Conservation (phyloP, 2,113 vertebrate genomes). For the Prietella phreatophila region DNA sequence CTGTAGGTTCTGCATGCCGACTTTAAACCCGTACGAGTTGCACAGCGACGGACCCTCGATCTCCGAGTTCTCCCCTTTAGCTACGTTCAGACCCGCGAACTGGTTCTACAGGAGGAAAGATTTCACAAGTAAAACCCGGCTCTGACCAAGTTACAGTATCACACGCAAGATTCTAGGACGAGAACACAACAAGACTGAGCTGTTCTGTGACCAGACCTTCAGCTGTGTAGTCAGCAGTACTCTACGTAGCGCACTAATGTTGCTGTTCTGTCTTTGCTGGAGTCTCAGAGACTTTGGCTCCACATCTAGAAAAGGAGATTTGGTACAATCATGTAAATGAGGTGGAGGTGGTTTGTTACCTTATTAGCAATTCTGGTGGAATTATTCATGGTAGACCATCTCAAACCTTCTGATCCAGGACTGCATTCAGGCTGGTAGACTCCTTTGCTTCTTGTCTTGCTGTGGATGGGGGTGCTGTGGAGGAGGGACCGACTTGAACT, state of each 20-base stretch:
- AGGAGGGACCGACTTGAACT: conserved; percentile 66
- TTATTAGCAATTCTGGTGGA: not conserved
- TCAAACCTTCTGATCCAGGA: conserved; percentile 77
- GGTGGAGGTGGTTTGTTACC: not conserved
- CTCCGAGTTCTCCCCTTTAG: conserved; percentile 88
- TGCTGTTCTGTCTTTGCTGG: conserved; percentile 75
- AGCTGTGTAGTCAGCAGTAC: conserved; percentile 86
- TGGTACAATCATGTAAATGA: not conserved
- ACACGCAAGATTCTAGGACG: too few species aligned
- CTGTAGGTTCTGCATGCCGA: conserved; percentile 93
- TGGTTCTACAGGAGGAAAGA: conserved; percentile 78
- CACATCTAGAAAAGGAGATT: conserved; percentile 58
- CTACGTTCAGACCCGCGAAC: conserved; percentile 78
- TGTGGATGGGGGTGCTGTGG: conserved; percentile 82
- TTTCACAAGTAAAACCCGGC: not conserved
- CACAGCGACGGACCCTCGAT: conserved; percentile 94
- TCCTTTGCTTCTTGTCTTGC: conserved; percentile 60
- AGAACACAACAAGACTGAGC: not conserved
- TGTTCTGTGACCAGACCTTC: conserved; percentile 74
- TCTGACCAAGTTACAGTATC: not conserved
- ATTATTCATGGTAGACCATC: not conserved
- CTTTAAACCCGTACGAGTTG: conserved; percentile 95
- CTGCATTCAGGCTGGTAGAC: conserved; percentile 73
- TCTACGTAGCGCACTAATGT: conserved; percentile 78
- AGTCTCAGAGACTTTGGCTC: conserved; percentile 75